Base-by-base conservation (phyloP, 1,140 invertebrate species). In the Homarus americanus region DNA sequence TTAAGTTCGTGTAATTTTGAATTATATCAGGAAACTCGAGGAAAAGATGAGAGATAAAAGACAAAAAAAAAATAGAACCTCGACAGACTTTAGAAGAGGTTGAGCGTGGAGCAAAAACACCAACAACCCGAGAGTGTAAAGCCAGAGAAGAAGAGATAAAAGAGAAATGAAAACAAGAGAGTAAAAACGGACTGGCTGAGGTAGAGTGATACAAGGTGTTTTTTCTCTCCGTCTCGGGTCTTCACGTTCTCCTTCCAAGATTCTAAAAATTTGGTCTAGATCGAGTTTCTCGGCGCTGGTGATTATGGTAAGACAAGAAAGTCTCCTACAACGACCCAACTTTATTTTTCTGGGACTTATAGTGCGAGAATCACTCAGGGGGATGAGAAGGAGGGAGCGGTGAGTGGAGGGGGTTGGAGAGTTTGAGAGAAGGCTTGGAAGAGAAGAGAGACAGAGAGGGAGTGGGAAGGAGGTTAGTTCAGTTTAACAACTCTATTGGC, bases 11-110 rank as follows among this genome's bases (percentile, higher is more conserved):
- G 76, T 49, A 79, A 79, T 79, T 79, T 79, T 79, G 40, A 79
- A 49, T 79, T 44, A 79, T 79, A 79, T 44, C 76, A 79, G 44
- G 76, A 79, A 76, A 79, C 40, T 49, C 36, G 44, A n/a, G 41
- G 76, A 7, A 17, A 79, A 49, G 76, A 28, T 49, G 40, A 79
- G 76, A 49, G 53, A 58, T 58, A 58, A 58, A 49, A 28, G n/a
- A 12, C n/a, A 9, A 28, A 28, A 69, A 44, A 44, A n/a, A 28
- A 79, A 79, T 7, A 28, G n/a, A 44, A 44, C 28, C 24, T 58
- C 4, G 53, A 58, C 53, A 58, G 53, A 58, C 53, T 58, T 58
- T 58, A n/a, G n/a, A n/a, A n/a, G n/a, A n/a, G n/a, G n/a, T n/a
- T n/a, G n/a, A n/a, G n/a, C n/a, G n/a, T n/a, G n/a, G n/a, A n/a